phyloP scores from a whole-genome alignment of 2,888 invertebrate species.

The Dichetophora obliterata region DNA sequence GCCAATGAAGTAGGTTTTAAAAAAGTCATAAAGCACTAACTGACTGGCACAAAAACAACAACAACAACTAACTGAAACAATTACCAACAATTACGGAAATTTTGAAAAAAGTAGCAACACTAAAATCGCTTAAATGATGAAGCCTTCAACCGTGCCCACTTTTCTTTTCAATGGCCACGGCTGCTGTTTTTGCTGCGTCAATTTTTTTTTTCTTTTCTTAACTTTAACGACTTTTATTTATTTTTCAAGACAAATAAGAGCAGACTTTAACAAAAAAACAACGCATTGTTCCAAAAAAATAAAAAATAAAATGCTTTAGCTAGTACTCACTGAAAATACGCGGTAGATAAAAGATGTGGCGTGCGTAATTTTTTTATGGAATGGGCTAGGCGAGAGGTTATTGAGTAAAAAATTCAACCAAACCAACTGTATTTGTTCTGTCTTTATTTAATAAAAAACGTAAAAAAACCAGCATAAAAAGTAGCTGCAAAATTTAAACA shows the following conservation, averaged over 20 bases:
- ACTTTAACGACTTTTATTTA: neutral
- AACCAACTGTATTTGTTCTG: neutral
- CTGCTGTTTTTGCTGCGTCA: neutral
- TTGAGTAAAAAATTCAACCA: neutral
- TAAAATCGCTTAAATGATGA: neutral
- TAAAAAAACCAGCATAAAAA: neutral
- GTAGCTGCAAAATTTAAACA: neutral
- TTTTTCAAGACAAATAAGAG: neutral
- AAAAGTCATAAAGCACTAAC: no score
- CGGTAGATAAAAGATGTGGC: no score
- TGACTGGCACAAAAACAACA: no score
- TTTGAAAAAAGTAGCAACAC: no score
- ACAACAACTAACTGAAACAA: neutral
- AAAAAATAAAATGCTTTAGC: no score
- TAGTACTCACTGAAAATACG: no score
- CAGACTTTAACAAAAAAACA: neutral
- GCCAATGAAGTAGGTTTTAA: no score
- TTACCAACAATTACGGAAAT: neutral
- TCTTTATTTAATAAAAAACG: neutral
- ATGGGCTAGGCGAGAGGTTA: neutral
- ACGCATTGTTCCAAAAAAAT: neutral
- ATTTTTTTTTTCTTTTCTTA: neutral
- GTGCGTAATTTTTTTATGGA: no score
- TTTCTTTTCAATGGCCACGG: neutral
- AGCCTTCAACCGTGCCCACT: neutral